phyloP scores from a whole-genome alignment of 2,888 invertebrate genomes.

The Ornithoptera priamus region DNA sequence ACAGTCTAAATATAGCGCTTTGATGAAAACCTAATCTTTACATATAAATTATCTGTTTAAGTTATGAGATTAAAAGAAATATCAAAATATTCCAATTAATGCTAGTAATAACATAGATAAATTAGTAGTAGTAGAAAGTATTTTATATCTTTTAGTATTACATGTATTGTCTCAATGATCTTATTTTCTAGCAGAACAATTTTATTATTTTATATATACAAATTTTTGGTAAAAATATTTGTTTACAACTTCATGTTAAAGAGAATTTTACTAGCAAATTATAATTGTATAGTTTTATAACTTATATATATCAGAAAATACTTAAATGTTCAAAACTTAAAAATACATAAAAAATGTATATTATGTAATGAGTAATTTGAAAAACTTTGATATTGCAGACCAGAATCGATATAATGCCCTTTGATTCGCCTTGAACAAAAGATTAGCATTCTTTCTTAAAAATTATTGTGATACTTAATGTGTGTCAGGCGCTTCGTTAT shows the following conservation, averaged over 20 bases:
- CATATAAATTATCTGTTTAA: too few relatives aligned
- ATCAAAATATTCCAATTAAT: too few relatives aligned
- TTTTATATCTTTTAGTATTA: too few relatives aligned
- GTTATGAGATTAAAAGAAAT: too few relatives aligned
- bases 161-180: neutral
- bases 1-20: conserved; percentile 2
- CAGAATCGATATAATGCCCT: neutral
- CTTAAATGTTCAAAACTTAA: neutral
- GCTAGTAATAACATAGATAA: too few relatives aligned
- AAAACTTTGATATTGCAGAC: neutral
- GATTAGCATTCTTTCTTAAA: conserved; percentile 15
- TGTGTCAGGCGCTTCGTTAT: conserved; percentile 18
- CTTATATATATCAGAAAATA: too few relatives aligned
- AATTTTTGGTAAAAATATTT: neutral
- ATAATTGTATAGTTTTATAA: too few relatives aligned
- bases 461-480: neutral
- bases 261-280: too few relatives aligned
- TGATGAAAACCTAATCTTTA: neutral
- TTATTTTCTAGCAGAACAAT: neutral
- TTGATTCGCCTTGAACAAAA: conserved; percentile 10
- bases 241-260: neutral
- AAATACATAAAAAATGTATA: neutral
- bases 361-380: too few relatives aligned
- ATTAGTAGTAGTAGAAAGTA: too few relatives aligned
- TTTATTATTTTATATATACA: neutral